Evolutionary conservation across 2,797 vertebrate species (phyloP), one percentile per base, ranked within the genome.

Genomic region (Fratercula arctica): DNA sequence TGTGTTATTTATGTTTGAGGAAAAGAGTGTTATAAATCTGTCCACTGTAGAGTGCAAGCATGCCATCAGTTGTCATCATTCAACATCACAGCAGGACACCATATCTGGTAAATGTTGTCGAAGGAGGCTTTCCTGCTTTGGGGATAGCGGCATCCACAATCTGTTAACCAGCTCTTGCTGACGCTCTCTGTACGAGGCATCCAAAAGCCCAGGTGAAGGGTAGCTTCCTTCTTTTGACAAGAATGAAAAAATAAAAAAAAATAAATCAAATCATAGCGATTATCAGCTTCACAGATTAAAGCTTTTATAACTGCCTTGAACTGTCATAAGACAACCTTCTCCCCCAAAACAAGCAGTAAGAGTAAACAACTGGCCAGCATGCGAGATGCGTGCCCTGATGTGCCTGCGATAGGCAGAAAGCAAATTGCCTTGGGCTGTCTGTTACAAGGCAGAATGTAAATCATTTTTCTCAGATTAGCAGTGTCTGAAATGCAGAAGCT

Each of bases 221-320:
- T 51, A 33, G 59, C 56, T 61, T 70, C 11, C 23, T 81, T 72
- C 6, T 61, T 33, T 50, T 25, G 6, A 25, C 21, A 35, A 14
- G 41, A 41, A 41, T 41, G 41, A 11, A 10, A 9, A 23, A 21
- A 9, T 19, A 17, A 13, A 9, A 26, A 46, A 24, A 21, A 14
- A n/a, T 41, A 28, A 59, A 41, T 33, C 57, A 56, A n/a, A n/a
- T 35, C 45, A 21, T 70, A 48, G 18, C 0, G 0, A 43, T 70
- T 75, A 20, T 25, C 33, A 46, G 48, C 46, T 54, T 95, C 10
- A 31, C 3, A 35, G 66, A 43, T 0, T 19, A 26, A 72, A 69
- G 16, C 59, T 59, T 85, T 54, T 50, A 4, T 46, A 78, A 48
- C 50, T 85, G 66, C 56, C 43, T 46, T 69, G 69, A 72, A 29